Conservation (phyloP, 2,888 invertebrate species). For the Hydrotaea cyrtoneurina region DNA sequence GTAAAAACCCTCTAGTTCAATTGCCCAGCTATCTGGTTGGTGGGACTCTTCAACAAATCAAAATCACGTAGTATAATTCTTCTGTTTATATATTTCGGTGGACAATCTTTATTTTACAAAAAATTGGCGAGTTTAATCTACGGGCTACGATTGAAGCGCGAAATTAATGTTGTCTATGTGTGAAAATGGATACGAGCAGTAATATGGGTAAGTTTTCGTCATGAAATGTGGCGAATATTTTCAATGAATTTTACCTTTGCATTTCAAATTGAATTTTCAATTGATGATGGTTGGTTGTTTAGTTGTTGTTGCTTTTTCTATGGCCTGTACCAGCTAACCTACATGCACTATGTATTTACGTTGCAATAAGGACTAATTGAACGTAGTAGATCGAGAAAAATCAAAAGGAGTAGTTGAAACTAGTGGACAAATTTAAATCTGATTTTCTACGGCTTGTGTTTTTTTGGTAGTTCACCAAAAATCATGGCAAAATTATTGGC, state of each 20-base stretch:
- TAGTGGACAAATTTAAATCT: neutral
- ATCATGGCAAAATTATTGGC: neutral
- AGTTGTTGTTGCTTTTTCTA: constrained; percentile 32
- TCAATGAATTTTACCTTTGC: constrained; percentile 41
- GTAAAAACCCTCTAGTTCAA: constrained; percentile 51
- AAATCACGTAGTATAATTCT: constrained; percentile 46
- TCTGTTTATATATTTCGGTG: constrained; percentile 59
- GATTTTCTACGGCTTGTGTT: neutral
- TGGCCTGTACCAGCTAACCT: constrained; percentile 51
- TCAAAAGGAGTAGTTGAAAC: neutral
- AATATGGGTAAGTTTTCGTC: constrained; percentile 67
- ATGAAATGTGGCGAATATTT: neutral
- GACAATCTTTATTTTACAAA: constrained; percentile 36
- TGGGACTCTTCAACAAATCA: constrained; percentile 49
- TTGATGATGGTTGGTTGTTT: constrained; percentile 50
- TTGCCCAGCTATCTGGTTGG: neutral
- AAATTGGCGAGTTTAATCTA: neutral
- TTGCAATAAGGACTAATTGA: neutral
- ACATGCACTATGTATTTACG: neutral
- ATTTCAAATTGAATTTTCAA: constrained; percentile 70
- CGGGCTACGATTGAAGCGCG: neutral
- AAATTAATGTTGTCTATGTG: constrained; percentile 1
- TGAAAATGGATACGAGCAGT: constrained; percentile 66
- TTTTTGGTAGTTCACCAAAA: neutral
- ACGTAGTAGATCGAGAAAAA: neutral